Conservation (phyloP, 1,140 invertebrate species). For the Cheumatopsyche charites region DNA sequence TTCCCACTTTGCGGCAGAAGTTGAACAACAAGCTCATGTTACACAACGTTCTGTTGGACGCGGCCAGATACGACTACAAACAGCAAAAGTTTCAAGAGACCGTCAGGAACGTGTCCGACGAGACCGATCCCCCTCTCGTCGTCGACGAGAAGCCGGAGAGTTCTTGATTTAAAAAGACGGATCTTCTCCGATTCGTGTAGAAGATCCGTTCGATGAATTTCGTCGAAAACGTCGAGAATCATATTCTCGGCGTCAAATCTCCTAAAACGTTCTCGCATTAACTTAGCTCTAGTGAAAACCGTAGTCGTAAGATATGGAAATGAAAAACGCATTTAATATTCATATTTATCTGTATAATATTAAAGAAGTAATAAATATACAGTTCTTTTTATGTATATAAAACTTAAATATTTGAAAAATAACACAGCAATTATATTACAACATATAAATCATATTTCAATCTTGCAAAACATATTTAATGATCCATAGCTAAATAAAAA, state of each 20-base stretch:
- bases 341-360: constrained; percentile 6
- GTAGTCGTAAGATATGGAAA: not conserved
- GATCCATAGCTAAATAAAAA: not conserved
- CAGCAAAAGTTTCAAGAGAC: constrained; percentile 53
- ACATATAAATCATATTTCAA: not conserved
- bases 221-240: too few species aligned
- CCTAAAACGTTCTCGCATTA: too few species aligned
- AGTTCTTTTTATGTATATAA: constrained; percentile 29
- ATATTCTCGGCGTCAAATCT: too few species aligned
- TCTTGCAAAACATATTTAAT: not conserved
- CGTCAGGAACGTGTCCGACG: constrained; percentile 53
- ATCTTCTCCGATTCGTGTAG: constrained; percentile 43
- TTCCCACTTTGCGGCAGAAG: constrained; percentile 65
- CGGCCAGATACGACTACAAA: constrained; percentile 72
- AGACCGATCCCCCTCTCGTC: constrained; percentile 10
- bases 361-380: not conserved
- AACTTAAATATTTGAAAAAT: constrained; percentile 27
- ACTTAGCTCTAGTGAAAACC: too few species aligned
- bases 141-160: constrained; percentile 18
- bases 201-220: constrained; percentile 28
- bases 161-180: constrained; percentile 45
- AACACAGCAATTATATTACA: constrained; percentile 24
- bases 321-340: constrained; percentile 4
- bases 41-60: constrained; percentile 74
- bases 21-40: constrained; percentile 67